These are phyloP conservation scores for Watsonalla cultraria DNA, from an alignment of 2,888 invertebrate species.

Conservation along the genomic window DNA sequence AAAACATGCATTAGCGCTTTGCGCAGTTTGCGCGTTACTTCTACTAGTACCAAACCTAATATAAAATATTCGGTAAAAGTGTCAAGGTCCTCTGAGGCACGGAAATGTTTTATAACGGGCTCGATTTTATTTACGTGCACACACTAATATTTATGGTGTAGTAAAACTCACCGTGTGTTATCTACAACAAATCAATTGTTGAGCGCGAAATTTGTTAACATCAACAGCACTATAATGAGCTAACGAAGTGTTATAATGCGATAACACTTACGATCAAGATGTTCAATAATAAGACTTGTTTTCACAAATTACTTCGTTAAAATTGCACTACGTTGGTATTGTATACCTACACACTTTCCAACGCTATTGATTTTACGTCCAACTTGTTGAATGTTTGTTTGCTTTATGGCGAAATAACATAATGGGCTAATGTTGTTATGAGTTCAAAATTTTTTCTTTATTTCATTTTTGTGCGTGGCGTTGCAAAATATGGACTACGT, in stretches of 20 bases:
- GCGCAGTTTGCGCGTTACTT: constrained; percentile 33
- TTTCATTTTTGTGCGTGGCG: too few relatives aligned
- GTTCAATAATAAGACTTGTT: background rate
- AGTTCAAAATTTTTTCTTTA: background rate
- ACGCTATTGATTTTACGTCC: constrained; percentile 22
- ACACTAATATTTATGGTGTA: constrained; percentile 6
- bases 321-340: background rate
- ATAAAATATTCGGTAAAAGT: constrained; percentile 33
- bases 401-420: constrained; percentile 20
- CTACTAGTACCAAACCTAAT: constrained; percentile 30
- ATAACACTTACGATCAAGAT: background rate
- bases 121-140: constrained; percentile 7
- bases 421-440: background rate
- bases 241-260: background rate
- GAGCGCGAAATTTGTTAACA: background rate
- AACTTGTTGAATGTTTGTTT: constrained; percentile 67
- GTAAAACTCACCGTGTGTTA: background rate
- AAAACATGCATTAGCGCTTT: constrained; percentile 68
- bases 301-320: background rate
- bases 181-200: background rate
- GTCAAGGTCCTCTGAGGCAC: constrained; percentile 44
- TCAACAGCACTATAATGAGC: background rate
- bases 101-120: constrained; percentile 26
- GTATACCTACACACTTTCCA: background rate
- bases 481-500: background rate